Percentiles rank a stretch among this genome's conserved stretches.
These are phyloP conservation scores for Poecilobothrus nobilitatus DNA, from an alignment of 2,888 invertebrate species.

Conservation along the genomic window DNA sequence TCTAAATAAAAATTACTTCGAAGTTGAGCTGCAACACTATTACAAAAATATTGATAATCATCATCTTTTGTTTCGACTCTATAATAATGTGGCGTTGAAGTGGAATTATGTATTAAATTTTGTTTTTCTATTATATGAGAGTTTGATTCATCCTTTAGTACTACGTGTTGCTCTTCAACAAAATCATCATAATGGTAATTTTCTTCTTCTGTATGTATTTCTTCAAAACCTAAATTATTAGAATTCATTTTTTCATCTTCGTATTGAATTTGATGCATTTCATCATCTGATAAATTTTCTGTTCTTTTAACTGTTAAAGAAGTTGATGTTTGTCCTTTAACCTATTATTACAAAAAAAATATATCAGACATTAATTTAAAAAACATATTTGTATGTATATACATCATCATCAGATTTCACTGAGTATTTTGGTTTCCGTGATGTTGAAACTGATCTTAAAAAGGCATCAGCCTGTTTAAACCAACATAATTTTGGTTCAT, in stretches of 20 bases:
- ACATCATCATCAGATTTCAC: background rate
- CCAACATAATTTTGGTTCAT: conserved; percentile 36
- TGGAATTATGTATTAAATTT: background rate
- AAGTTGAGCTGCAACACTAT: conserved; percentile 34
- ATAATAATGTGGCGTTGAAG: background rate
- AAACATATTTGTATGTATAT: background rate
- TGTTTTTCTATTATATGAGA: background rate
- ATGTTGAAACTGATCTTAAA: conserved; percentile 31
- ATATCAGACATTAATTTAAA: no score
- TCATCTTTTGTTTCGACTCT: conserved; percentile 23
- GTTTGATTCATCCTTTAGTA: background rate
- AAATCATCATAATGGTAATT: background rate
- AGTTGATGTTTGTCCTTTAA: no score
- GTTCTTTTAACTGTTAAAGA: background rate
- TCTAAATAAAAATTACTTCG: conserved; percentile 19
- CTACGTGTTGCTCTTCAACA: background rate
- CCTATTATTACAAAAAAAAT: no score
- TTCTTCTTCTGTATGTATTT: background rate
- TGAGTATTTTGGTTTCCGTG: conserved; percentile 20
- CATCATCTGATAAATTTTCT: background rate
- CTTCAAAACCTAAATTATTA: background rate
- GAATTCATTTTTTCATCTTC: background rate
- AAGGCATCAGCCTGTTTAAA: conserved; percentile 34
- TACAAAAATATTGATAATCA: conserved; percentile 31
- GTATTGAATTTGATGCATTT: background rate